Percentiles rank a stretch among this genome's conserved stretches.
Evolutionary conservation across 1,140 invertebrate species (phyloP).

Genomic region (Meloidogyne chitwoodi): DNA sequence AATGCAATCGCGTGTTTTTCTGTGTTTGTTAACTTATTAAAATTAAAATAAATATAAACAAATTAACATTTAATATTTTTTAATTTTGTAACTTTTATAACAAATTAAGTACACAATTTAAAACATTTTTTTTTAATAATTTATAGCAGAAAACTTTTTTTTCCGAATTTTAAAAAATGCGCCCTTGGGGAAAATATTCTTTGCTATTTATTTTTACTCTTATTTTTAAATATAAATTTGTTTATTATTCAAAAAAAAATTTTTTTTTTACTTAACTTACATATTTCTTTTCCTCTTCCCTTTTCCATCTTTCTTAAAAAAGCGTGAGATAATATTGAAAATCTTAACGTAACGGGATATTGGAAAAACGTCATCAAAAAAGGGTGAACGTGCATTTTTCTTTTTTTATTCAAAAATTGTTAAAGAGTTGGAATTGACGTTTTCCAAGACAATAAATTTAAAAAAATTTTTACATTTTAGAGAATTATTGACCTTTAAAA

Average conservation of each 20-base stretch:
- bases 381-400: neutral
- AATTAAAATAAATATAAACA: neutral
- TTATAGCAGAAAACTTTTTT: too few species aligned
- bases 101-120: too few species aligned
- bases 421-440: neutral
- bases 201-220: too few species aligned
- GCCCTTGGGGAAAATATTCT: too few species aligned
- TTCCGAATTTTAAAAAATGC: too few species aligned
- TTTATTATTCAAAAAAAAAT: too few species aligned
- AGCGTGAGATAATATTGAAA: neutral
- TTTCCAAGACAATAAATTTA: neutral
- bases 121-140: too few species aligned
- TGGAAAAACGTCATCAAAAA: neutral
- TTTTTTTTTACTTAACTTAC: neutral
- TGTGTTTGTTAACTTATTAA: neutral
- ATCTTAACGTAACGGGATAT: neutral
- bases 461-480: neutral
- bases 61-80: neutral
- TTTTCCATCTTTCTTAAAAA: neutral
- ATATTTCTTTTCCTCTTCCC: neutral
- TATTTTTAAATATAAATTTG: too few species aligned
- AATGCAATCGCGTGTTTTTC: neutral
- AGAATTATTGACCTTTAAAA: neutral
- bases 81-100: too few species aligned
- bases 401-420: neutral